phyloP scores from a whole-genome alignment of 2,888 invertebrate genomes.

The Strigamia crassipes region DNA sequence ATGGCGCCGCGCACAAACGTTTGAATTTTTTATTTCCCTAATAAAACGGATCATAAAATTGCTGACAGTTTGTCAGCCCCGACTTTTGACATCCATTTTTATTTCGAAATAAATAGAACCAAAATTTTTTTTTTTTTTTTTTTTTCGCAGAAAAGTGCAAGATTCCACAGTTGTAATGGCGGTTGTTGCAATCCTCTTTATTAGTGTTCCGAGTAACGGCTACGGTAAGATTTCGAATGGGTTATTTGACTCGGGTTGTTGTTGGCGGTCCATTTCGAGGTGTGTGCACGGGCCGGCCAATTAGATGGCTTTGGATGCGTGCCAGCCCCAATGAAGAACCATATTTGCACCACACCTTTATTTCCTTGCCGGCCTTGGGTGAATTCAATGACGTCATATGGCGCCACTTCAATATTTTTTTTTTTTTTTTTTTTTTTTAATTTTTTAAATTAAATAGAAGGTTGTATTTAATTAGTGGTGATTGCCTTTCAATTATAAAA shows the following conservation, averaged over 20 bases:
- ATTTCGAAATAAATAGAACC: no score
- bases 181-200: constrained; percentile 58
- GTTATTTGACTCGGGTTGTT: background rate
- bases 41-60: no score
- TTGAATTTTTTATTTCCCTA: no score
- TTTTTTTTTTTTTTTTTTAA: background rate
- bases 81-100: no score
- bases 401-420: constrained; percentile 4
- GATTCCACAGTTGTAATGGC: constrained; percentile 62
- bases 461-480: background rate
- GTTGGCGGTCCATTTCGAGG: background rate
- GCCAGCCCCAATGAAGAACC: background rate
- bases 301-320: background rate
- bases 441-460: background rate
- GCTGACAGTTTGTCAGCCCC: no score
- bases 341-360: background rate
- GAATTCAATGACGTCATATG: background rate
- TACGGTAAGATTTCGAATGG: background rate
- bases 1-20: no score
- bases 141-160: constrained; percentile 53
- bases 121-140: constrained; percentile 10
- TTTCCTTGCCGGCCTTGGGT: background rate
- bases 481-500: background rate
- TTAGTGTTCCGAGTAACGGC: constrained; percentile 16
- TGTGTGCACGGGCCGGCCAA: constrained; percentile 6